phyloP scores from a whole-genome alignment of 2,888 invertebrate genomes.

The Diplolepis rosae region DNA sequence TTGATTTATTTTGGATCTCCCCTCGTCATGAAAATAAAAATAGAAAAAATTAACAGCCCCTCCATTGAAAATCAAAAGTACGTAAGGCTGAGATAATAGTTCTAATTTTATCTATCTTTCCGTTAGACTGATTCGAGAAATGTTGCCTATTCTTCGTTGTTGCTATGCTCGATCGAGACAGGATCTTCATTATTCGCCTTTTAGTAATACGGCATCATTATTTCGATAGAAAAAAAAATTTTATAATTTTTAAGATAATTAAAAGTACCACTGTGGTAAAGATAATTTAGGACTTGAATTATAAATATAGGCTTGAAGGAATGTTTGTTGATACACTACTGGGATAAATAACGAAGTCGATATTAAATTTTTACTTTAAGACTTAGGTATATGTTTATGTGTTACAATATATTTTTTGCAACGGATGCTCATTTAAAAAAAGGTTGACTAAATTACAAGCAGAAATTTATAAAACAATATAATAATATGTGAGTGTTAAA shows the following conservation, averaged over 20 bases:
- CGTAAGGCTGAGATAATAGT: conserved; percentile 24
- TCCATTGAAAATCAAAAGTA: conserved; percentile 18
- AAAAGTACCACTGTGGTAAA: neutral
- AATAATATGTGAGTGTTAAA: too few relatives aligned
- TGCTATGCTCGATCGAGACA: neutral
- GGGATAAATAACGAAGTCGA: too few relatives aligned
- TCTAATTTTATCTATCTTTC: conserved; percentile 28
- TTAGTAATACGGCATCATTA: neutral
- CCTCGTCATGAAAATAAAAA: conserved; percentile 10
- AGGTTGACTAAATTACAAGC: too few relatives aligned
- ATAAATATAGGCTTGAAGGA: too few relatives aligned
- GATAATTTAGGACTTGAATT: neutral
- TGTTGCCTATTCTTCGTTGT: conserved; percentile 6
- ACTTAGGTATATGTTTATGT: too few relatives aligned
- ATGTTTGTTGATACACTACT: too few relatives aligned
- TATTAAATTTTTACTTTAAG: too few relatives aligned
- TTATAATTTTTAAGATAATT: neutral
- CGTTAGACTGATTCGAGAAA: neutral
- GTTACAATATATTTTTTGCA: too few relatives aligned
- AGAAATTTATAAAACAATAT: too few relatives aligned
- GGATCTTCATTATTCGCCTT: neutral
- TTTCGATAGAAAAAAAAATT: neutral
- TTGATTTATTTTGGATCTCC: neutral
- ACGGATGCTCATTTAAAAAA: too few relatives aligned
- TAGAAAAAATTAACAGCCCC: conserved; percentile 23